Percentiles rank a stretch among this genome's conserved stretches.
Evolutionary conservation across 2,888 invertebrate genomes (phyloP).

Genomic region (Drosophila cognata): DNA sequence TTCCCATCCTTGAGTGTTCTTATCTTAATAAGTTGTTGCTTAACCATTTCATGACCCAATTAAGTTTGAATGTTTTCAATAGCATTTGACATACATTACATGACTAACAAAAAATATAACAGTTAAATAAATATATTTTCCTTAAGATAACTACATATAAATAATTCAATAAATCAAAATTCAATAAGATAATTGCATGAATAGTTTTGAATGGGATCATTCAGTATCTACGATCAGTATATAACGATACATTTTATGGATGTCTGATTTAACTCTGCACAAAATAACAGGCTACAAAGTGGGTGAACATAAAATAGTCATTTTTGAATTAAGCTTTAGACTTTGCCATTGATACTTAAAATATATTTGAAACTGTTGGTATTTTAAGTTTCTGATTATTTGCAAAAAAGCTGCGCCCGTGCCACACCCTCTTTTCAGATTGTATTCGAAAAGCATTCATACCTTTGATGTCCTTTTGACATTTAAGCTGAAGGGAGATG

Average conservation of each 20-base stretch:
- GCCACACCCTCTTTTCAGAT: neutral
- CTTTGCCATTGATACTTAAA: neutral
- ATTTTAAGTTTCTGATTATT: neutral
- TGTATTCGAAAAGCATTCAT: slow-evolving; percentile 1
- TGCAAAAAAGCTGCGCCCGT: neutral
- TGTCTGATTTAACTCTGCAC: neutral
- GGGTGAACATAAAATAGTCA: neutral
- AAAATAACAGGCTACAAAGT: neutral
- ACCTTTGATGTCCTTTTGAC: slow-evolving; percentile 13
- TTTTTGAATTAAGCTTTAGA: neutral
- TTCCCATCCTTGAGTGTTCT: neutral
- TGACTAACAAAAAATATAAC: neutral
- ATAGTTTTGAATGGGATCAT: neutral
- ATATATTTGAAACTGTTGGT: neutral
- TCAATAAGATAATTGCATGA: neutral
- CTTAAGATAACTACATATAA: neutral
- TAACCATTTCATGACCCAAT: neutral
- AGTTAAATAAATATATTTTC: neutral
- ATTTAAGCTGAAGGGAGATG: neutral
- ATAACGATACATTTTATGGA: neutral
- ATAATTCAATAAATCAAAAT: neutral
- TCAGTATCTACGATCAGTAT: neutral
- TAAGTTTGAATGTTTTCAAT: neutral
- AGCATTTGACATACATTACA: neutral
- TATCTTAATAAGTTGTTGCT: neutral